Percentiles rank a stretch among this genome's conserved stretches.
Evolutionary conservation across 2,797 vertebrate genomes (phyloP).

Genomic region (Pogoniulus pusillus): DNA sequence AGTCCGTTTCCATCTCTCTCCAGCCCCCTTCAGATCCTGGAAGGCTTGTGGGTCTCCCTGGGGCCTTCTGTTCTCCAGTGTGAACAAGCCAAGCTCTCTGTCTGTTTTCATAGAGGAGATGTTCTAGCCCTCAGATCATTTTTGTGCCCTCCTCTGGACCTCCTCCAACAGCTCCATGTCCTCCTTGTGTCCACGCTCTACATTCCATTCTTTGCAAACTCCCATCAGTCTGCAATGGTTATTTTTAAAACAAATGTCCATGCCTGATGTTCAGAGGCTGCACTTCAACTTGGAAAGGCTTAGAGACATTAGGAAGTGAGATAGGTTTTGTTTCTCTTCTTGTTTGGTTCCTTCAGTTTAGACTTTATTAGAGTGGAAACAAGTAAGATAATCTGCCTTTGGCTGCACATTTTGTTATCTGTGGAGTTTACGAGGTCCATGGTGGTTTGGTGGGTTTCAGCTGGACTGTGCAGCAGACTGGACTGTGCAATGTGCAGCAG

Average conservation of each 20-base stretch:
- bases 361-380: neutral
- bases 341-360: neutral
- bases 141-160: no score
- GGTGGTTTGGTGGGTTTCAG: neutral
- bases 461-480: no score
- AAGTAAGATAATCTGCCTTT: neutral
- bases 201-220: neutral
- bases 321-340: neutral
- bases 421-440: neutral
- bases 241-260: neutral
- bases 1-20: no score
- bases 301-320: neutral
- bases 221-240: accelerated
- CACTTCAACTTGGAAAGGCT: neutral
- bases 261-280: neutral
- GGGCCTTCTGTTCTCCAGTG: no score
- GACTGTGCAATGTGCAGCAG: neutral
- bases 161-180: no score
- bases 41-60: no score
- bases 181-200: no score
- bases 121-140: no score
- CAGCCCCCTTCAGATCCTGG: no score
- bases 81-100: no score
- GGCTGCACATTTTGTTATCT: neutral
- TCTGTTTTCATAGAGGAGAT: no score